phyloP scores from a whole-genome alignment of 1,140 invertebrate genomes.

The Drosophila lini region DNA sequence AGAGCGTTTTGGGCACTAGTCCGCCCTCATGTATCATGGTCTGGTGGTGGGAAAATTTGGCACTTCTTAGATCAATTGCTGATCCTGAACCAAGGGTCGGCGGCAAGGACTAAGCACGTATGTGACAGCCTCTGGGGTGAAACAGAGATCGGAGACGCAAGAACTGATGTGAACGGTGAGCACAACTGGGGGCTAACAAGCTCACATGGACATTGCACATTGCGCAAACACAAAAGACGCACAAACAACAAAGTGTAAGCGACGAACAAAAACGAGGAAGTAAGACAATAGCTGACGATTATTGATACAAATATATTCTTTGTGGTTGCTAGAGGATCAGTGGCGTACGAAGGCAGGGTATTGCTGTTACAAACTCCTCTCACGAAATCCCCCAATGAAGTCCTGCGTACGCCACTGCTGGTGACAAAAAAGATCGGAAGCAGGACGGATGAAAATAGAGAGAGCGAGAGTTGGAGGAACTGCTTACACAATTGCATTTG shows the following conservation, averaged over 20 bases:
- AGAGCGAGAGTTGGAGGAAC: slow-evolving; percentile 37
- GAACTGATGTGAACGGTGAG: slow-evolving; percentile 20
- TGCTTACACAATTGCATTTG: slow-evolving; percentile 84
- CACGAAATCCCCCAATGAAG: not conserved
- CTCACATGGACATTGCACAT: slow-evolving; percentile 50
- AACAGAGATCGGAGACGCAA: slow-evolving; percentile 22
- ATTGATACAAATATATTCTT: slow-evolving; percentile 13
- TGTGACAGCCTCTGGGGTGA: slow-evolving; percentile 23
- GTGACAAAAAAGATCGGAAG: slow-evolving; percentile 25
- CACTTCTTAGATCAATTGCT: not conserved
- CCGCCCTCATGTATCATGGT: slow-evolving; percentile 94
- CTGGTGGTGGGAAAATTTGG: slow-evolving; percentile 84
- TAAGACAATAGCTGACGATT: slow-evolving; percentile 24
- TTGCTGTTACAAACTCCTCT: not conserved
- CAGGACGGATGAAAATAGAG: slow-evolving; percentile 12
- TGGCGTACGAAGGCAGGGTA: slow-evolving; percentile 1
- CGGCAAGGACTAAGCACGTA: slow-evolving; percentile 3
- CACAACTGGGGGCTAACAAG: slow-evolving; percentile 20
- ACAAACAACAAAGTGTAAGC: slow-evolving; percentile 21
- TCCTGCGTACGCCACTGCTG: slow-evolving; percentile 17
- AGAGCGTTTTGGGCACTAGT: slow-evolving; percentile 94
- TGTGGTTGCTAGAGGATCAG: slow-evolving; percentile 4
- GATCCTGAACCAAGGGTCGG: not conserved
- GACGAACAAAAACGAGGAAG: slow-evolving; percentile 22
- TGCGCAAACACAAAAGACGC: slow-evolving; percentile 27